Percentiles rank a stretch among this genome's conserved stretches.
Evolutionary conservation across 2,797 vertebrate species (phyloP).

Genomic region (Rhabdophis nuchalis): DNA sequence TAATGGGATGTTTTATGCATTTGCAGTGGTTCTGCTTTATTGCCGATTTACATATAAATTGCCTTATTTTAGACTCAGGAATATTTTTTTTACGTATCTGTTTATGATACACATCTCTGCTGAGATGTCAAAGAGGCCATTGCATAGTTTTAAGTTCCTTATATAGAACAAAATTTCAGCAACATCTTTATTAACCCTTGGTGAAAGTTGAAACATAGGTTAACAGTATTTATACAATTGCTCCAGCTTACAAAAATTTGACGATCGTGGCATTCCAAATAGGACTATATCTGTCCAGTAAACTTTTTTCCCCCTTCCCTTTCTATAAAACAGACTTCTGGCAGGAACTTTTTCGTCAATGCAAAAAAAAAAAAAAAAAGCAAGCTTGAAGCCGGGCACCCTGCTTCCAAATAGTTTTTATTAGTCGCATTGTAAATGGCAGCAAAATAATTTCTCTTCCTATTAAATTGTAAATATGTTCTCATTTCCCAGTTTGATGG

Average conservation of each 20-base stretch:
- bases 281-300: conserved; percentile 44
- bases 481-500: conserved; percentile 57
- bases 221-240: conserved; percentile 73
- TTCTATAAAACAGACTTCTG: conserved; percentile 46
- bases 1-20: conserved; percentile 92
- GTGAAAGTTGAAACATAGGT: conserved; percentile 78
- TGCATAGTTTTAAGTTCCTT: conserved; percentile 81
- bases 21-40: conserved; percentile 95
- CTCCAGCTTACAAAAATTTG: conserved; percentile 65
- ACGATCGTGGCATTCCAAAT: conserved; percentile 62
- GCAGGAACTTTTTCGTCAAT: conserved; percentile 57
- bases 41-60: conserved; percentile 99
- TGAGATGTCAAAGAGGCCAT: conserved; percentile 82
- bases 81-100: conserved; percentile 84
- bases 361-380: conserved; percentile 48
- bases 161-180: conserved; percentile 78
- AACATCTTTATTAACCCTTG: conserved; percentile 83
- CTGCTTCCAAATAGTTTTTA: conserved; percentile 51
- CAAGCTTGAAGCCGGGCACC: conserved; percentile 48
- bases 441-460: conserved; percentile 43
- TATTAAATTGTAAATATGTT: conserved; percentile 47
- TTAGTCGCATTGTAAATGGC: conserved; percentile 37
- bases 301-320: conserved; percentile 49
- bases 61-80: conserved; percentile 95
- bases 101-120: conserved; percentile 87